Evolutionary conservation across 2,888 invertebrate genomes (phyloP).

Genomic region (Daptonema setosum): DNA sequence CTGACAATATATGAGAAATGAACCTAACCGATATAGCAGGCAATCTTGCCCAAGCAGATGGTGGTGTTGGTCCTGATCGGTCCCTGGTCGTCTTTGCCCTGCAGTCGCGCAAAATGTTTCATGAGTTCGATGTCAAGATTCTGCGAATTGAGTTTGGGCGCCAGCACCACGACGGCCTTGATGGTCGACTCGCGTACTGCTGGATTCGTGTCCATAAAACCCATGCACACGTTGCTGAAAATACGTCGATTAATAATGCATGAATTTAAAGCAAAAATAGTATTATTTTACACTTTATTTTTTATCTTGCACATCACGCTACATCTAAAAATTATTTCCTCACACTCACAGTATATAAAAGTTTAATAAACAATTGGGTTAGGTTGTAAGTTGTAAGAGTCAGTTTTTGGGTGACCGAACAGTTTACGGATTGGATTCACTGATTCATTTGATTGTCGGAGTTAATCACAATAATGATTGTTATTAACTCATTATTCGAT

Average conservation of each 20-base stretch:
- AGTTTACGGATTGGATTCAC: no score
- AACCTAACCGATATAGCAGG: conserved; percentile 67
- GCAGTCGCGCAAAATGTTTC: conserved; percentile 78
- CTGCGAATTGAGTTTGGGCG: conserved; percentile 85
- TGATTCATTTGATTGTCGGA: no score
- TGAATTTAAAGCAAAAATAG: not conserved
- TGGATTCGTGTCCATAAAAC: conserved; percentile 87
- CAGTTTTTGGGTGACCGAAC: no score
- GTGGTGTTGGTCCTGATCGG: conserved; percentile 82
- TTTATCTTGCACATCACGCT: not conserved
- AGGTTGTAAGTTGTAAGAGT: no score
- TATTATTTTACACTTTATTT: not conserved
- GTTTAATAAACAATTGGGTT: no score
- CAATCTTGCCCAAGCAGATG: conserved; percentile 91
- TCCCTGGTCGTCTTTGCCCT: conserved; percentile 38
- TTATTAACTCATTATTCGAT: no score
- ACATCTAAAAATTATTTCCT: not conserved
- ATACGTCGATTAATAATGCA: not conserved
- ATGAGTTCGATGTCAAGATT: conserved; percentile 88
- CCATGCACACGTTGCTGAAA: conserved; percentile 45
- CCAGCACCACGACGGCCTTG: conserved; percentile 81
- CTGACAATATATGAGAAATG: no score
- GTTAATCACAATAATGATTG: no score
- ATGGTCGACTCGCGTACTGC: conserved; percentile 91
- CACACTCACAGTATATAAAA: no score